Base-by-base conservation (phyloP, 2,113 vertebrate species). In the Platysteira castanea region DNA sequence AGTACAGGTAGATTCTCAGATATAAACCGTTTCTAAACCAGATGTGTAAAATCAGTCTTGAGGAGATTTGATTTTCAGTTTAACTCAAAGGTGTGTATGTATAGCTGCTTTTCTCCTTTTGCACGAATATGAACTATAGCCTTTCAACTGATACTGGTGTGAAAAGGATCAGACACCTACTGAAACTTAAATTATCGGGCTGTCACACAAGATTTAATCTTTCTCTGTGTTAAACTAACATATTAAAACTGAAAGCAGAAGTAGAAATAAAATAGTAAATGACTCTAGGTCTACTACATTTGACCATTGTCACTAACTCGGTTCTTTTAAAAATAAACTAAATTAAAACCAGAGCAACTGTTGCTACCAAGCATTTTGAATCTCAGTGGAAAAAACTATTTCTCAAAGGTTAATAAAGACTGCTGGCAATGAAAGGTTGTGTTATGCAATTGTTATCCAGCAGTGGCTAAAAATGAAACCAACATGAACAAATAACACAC, bases 401-500 rank as follows among this genome's bases (percentile, higher is more conserved):
- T 90, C 83, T 63, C 52, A 89, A 81, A 96, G 71, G 57, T 93
- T 96, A 82, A 92, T 93, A 92, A 93, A 52, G 26, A 74, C 42
- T 84, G 12, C 19, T 89, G 94, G 64, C 59, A 94, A 79, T 71
- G 30, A 46, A 82, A 90, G 83, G 8, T 47, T 57, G 47, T 87
- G 56, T 60, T 68, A 54, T 44, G n/a, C 37, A 85, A 68, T 74
- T 95, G 20, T 87, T 84, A 93, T 61, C 90, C 94, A 94, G 15
- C 65, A 78, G 69, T 93, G 53, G 53, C 69, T 96, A 86, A 95
- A 96, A 94, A 94, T 67, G 64, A 93, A 93, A 87, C 50, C 77
- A 60, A 89, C 87, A 89, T 64, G 37, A 95, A 76, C 61, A 86
- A 84, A 53, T 84, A 95, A 74, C 14, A 83, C 60, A 52, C 15